Base-by-base conservation (phyloP, 1,140 invertebrate genomes). In the Pararge aegeria region DNA sequence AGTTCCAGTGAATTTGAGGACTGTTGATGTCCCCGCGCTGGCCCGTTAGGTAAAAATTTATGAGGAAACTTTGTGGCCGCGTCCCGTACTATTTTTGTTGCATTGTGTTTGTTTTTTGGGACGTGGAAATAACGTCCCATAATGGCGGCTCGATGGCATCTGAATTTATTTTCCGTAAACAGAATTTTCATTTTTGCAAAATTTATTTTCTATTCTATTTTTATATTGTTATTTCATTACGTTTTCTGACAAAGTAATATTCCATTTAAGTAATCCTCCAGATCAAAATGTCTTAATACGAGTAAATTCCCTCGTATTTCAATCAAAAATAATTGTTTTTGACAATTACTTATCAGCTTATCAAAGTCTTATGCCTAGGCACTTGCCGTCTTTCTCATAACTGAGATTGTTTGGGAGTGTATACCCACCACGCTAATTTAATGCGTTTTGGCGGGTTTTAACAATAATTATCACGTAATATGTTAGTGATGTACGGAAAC, bases 1-100 rank as follows among this genome's bases (percentile, higher is more conserved):
- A 65, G 68, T 74, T 61, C 77, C 71, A 77, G 59, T 80, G 72
- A 78, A 78, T 80, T 68, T 68, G 61, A 64, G 49, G 40, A 64
- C 48, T 60, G 56, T 68, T 64, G 61, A 64, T 56, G 59, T 48
- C 46, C 40, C 54, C 30, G 49, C 18, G 30, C 54, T 44, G 55
- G 30, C 18, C 40, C 37, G 50, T 55, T 52, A 20, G 30, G 52
- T 56, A 44, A 20, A 52, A 65, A 65, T 65, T 65, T 65, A 60
- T 44, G 53, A 60, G 24, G 38, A 38, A 60, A 60, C 40, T 65
- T 65, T 50, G 48, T 48, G 57, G 53, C 53, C 37, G 40, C 54
- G 20, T 52, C 38, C 48, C 46, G n/a, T 55, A 55, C 30, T 51
- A 52, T 16, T 51, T 56, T 49, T 40, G 15, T 30, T 62, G 60